Percentiles rank a stretch among this genome's conserved stretches.
Conservation (phyloP, 2,113 vertebrate species). For the Egretta garzetta region DNA sequence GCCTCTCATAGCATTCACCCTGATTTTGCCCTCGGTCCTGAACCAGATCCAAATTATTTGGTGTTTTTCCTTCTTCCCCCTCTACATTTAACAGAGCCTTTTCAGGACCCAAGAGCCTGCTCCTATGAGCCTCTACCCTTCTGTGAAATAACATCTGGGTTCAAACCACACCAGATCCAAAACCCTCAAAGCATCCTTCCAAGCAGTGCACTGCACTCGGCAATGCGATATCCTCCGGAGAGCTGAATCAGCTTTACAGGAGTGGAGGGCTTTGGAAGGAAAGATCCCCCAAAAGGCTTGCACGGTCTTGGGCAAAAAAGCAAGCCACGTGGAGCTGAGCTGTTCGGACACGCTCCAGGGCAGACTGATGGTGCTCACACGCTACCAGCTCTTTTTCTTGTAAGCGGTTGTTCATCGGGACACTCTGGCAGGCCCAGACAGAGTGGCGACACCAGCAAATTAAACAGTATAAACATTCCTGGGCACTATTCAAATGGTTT, state of each 20-base stretch:
- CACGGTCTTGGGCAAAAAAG: neutral
- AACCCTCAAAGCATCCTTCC: neutral
- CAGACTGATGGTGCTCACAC: rapidly evolving
- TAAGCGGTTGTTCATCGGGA: neutral
- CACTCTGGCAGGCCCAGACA: neutral
- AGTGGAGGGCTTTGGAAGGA: neutral
- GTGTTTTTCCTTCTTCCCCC: neutral
- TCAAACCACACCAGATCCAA: neutral
- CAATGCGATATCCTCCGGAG: neutral
- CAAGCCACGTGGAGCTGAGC: neutral
- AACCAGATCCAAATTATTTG: neutral
- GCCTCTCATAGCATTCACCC: neutral
- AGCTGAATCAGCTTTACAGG: neutral
- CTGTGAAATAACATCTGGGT: neutral
- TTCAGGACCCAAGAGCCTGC: neutral
- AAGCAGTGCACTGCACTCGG: neutral
- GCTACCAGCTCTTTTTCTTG: no score
- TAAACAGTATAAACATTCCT: neutral
- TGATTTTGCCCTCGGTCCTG: neutral
- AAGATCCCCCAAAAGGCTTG: neutral
- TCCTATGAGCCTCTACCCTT: neutral
- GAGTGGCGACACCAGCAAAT: neutral
- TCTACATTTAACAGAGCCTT: neutral
- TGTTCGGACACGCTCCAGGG: neutral
- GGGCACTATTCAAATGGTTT: rapidly evolving